Percentiles rank a stretch among this genome's conserved stretches.
Conservation (phyloP, 2,113 vertebrate species). For the Piprites chloris region DNA sequence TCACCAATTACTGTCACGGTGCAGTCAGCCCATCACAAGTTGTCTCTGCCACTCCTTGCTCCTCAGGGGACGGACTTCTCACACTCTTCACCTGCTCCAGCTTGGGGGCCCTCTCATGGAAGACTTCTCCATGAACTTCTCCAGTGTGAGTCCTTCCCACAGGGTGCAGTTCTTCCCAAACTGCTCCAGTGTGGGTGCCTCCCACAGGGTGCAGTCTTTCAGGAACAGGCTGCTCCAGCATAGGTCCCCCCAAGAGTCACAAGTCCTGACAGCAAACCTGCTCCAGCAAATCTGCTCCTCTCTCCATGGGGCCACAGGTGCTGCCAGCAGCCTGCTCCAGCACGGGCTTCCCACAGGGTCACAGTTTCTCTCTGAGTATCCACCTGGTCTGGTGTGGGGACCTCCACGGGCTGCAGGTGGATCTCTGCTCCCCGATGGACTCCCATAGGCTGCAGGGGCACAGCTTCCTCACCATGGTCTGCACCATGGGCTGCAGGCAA, state of each 20-base stretch:
- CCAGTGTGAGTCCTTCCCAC: not conserved
- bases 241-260: not conserved
- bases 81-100: not conserved
- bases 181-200: not conserved
- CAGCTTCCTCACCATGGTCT: not conserved
- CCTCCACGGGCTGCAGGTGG: not conserved
- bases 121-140: not conserved
- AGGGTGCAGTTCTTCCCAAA: not conserved
- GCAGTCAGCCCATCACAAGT: not conserved
- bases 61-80: not conserved
- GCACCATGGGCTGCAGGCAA: not conserved
- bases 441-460: not conserved
- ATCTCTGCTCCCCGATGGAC: not conserved
- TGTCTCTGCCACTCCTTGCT: not conserved
- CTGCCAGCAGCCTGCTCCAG: not conserved
- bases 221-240: not conserved
- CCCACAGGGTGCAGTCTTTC: not conserved
- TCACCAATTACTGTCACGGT: not conserved
- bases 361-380: not conserved
- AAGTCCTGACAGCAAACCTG: not conserved
- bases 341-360: not conserved
- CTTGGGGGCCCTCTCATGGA: not conserved
- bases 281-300: not conserved
- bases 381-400: not conserved
- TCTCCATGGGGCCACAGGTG: not conserved